Evolutionary conservation across 2,888 invertebrate species (phyloP).

Genomic region (Rhodophaea formosa): DNA sequence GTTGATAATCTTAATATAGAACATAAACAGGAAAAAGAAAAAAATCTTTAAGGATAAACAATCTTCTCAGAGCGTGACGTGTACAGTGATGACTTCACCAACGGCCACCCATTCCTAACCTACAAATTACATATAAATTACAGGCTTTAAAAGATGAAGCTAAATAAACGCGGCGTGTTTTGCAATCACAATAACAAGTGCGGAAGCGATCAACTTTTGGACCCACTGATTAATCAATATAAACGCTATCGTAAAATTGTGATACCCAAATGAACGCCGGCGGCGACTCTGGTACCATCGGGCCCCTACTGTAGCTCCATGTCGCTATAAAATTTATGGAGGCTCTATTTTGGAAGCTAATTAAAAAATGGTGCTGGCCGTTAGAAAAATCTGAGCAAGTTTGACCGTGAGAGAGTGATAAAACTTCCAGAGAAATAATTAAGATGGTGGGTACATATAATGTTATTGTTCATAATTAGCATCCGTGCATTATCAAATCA

Average conservation of each 20-base stretch:
- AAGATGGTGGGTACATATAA: slow-evolving; percentile 38
- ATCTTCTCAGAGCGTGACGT: background rate
- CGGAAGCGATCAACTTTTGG: slow-evolving; percentile 65
- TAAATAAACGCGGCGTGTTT: slow-evolving; percentile 43
- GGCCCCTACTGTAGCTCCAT: slow-evolving; percentile 52
- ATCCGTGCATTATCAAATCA: slow-evolving; percentile 23
- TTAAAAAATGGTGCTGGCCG: slow-evolving; percentile 71
- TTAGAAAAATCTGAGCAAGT: slow-evolving; percentile 63
- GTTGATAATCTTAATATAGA: background rate
- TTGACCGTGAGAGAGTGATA: slow-evolving; percentile 73
- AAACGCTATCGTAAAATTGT: slow-evolving; percentile 61
- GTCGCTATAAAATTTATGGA: slow-evolving; percentile 74
- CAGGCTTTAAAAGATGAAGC: slow-evolving; percentile 27
- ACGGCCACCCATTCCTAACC: background rate
- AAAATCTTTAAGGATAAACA: background rate
- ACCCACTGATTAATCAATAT: slow-evolving; percentile 68
- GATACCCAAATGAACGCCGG: slow-evolving; percentile 55
- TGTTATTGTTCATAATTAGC: slow-evolving; percentile 33
- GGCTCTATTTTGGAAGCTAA: slow-evolving; percentile 74
- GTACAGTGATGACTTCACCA: slow-evolving; percentile 15
- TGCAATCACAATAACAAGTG: slow-evolving; percentile 59
- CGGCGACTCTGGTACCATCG: slow-evolving; percentile 39
- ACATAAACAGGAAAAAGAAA: background rate
- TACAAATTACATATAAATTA: slow-evolving; percentile 26
- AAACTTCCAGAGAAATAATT: slow-evolving; percentile 57